Base-by-base conservation (phyloP, 2,113 vertebrate genomes). In the Callocephalon fimbriatum region DNA sequence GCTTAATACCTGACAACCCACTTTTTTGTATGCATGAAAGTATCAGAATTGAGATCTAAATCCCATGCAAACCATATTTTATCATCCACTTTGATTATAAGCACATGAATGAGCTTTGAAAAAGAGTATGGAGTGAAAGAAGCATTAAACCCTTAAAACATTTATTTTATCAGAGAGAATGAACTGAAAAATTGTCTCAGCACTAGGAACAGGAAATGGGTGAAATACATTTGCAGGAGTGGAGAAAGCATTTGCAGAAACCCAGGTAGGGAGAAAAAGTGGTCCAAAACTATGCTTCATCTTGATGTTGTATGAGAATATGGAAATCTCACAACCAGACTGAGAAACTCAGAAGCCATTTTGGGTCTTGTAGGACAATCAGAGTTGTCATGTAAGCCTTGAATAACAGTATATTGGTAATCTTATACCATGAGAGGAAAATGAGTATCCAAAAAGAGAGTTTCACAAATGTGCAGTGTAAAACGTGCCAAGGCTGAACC, bases 191-290 rank as follows among this genome's bases (percentile, higher is more conserved):
- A 62, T 48, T 53, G 7, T n/a, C 5, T 5, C 13, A 63, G 13
- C 20, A 35, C 32, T 68, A 35, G 31, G 9, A 85, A 54, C 12
- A 45, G 9, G 7, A 71, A 70, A 45, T n/a, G 6, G 6, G 1
- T 58, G 12, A 88, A 79, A 51, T 50, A 26, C 0, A 4, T 90
- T 70, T 93, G 48, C 2, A 15, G 40, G 90, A 70, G 12, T 4
- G 5, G 17, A 45, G n/a, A 7, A 87, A 31, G 4, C n/a, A 71
- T 23, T 16, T 68, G 5, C 5, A 63, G 59, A 75, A 73, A 74
- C 2, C 1, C 2, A 7, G 5, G 1, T 2, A 77, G 7, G 5
- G 12, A 47, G 45, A 62, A 58, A 19, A 7, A 38, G 6, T 62
- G 35, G 12, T 51, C 44, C 29, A 72, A 79, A 86, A 27, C 7